phyloP scores from a whole-genome alignment of 2,797 vertebrate genomes.

The Carapus acus region DNA sequence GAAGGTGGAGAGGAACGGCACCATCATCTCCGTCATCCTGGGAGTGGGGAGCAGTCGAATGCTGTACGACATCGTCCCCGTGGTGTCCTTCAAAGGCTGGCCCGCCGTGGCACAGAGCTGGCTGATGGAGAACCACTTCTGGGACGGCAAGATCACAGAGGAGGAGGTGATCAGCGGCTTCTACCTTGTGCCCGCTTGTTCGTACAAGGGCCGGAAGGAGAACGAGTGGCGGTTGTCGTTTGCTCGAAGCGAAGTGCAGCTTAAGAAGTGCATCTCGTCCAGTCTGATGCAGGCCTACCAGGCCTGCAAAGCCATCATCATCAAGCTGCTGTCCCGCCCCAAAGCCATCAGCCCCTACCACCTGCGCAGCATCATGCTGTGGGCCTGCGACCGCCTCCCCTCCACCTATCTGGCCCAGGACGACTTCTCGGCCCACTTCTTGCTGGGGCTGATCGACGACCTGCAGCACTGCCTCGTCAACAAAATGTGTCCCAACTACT shows the following conservation, averaged over 20 bases:
- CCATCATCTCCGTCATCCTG: constrained; percentile 87
- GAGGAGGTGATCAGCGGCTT: constrained; percentile 98
- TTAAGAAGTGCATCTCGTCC: constrained; percentile 95
- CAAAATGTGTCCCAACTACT: constrained; percentile 95
- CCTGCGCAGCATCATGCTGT: constrained; percentile 93
- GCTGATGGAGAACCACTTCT: constrained; percentile 99
- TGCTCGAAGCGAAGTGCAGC: constrained; percentile 94
- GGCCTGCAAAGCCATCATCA: constrained; percentile 92
- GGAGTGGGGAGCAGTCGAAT: constrained; percentile 94
- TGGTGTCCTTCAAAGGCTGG: constrained; percentile 97
- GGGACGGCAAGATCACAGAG: constrained; percentile 97
- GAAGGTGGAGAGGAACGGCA: constrained; percentile 88
- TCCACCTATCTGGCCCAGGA: constrained; percentile 86
- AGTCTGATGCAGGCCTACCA: constrained; percentile 96
- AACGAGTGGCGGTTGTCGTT: constrained; percentile 97
- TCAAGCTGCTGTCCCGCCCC: constrained; percentile 88
- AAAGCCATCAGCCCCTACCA: constrained; percentile 94
- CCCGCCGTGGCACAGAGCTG: constrained; percentile 95
- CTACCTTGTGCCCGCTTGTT: constrained; percentile 91
- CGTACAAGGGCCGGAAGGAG: constrained; percentile 86
- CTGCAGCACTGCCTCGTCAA: constrained; percentile 94
- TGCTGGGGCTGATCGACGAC: constrained; percentile 92
- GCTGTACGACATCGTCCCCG: constrained; percentile 92
- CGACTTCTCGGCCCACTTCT: constrained; percentile 87
- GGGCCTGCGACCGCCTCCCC: constrained; percentile 93